These are phyloP conservation scores for Caenorhabditis japonica DNA, from an alignment of 2,888 invertebrate species.

Conservation along the genomic window DNA sequence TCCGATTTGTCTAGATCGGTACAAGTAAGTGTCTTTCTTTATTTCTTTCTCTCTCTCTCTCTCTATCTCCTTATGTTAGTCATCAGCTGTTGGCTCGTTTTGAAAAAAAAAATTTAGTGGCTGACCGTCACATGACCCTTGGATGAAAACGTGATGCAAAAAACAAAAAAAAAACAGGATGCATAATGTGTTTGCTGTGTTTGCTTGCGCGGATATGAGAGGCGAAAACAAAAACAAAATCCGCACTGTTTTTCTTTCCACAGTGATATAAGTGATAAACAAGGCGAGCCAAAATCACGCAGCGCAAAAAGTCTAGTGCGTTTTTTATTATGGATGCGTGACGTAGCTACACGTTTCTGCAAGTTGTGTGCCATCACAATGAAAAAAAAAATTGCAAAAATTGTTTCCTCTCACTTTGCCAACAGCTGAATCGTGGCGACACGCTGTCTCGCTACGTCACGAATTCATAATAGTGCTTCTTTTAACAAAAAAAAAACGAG, in stretches of 20 bases:
- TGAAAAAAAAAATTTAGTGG: slow-evolving; percentile 22
- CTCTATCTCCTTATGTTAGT: slow-evolving; percentile 10
- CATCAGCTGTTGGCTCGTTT: slow-evolving; percentile 48
- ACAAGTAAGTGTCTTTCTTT: slow-evolving; percentile 77
- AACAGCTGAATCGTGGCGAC: too few species aligned
- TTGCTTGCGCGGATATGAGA: slow-evolving; percentile 9
- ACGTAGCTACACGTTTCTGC: too few species aligned
- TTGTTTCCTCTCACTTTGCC: too few species aligned
- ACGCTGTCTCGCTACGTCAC: too few species aligned
- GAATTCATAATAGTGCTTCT: too few species aligned
- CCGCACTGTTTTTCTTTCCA: neutral
- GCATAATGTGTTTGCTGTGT: too few species aligned
- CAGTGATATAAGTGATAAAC: slow-evolving; percentile 9
- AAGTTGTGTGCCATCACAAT: too few species aligned
- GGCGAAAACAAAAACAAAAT: slow-evolving; percentile 11
- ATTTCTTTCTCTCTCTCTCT: neutral
- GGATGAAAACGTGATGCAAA: too few species aligned
- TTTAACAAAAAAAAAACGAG: too few species aligned
- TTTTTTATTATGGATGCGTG: too few species aligned
- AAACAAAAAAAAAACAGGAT: too few species aligned
- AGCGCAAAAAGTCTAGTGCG: neutral
- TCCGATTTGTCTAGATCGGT: slow-evolving; percentile 97
- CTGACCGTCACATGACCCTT: slow-evolving; percentile 47
- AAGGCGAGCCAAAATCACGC: slow-evolving; percentile 1
- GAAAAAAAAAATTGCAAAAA: too few species aligned